Evolutionary conservation across 2,797 vertebrate species (phyloP), one percentile per base, ranked within the genome.

Genomic region (Poecile montanus): DNA sequence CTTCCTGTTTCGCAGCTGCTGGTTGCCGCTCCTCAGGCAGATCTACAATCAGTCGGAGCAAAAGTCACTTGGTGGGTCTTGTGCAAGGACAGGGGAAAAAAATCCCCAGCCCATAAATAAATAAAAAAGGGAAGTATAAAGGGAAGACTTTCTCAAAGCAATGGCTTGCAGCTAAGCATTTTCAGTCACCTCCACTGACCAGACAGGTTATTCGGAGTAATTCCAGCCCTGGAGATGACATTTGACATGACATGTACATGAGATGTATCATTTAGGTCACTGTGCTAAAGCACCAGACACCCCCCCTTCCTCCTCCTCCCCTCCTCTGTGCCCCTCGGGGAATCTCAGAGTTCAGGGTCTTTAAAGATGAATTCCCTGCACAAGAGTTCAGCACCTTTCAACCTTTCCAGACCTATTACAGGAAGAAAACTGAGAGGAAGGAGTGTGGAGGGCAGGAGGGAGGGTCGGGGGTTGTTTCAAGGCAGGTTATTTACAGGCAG

Each of bases 301-400:
- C 42, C 63, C 38, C 17, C 14, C 54, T 38, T 95, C 94, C 62
- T 93, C 86, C 82, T 91, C 92, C 67, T 81, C 66, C 86, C 89
- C 72, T 88, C 51, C 70, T 58, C 56, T 13, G 21, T 11, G 1
- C 20, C 96, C 95, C 94, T 93, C 54, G 5, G 96, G 96, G 89
- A 84, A 95, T 90, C 60, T 81, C 44, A 86, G 82, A 88, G 94
- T 95, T 96, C 94, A 95, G 86, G 81, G 79, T 93, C 96, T 95
- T 97, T 93, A 87, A 94, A 96, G 91, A 32, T 79, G 88, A 94
- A 93, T 97, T 96, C 93, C 77, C 72, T 3, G 6, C 80, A 90
- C 92, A 81, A 81, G 83, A 87, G 95, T 95, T 95, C 96, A 96
- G 97, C 97, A 98, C 97, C 98, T 98, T 98, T 98, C 98, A 97